These are phyloP conservation scores for Circaetus cinerascens DNA, from an alignment of 2,113 vertebrate species.

Conservation along the genomic window DNA sequence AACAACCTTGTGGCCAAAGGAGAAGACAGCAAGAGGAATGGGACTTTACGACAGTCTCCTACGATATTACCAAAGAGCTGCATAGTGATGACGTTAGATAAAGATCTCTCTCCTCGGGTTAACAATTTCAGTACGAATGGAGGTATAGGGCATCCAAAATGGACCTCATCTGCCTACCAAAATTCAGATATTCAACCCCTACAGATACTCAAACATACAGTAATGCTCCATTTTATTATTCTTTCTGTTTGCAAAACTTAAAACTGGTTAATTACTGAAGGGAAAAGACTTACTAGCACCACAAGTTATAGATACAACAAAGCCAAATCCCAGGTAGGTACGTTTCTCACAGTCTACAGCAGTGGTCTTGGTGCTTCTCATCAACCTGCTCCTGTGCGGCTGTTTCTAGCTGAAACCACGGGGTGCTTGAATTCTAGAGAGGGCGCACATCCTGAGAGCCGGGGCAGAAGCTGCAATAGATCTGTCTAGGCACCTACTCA, in stretches of 20 bases:
- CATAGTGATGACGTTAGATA: background rate
- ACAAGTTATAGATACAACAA: rapidly evolving
- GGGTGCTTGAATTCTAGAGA: background rate
- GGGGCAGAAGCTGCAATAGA: background rate
- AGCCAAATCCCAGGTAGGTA: background rate
- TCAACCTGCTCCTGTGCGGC: background rate
- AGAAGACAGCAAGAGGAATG: background rate
- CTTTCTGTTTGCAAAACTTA: background rate
- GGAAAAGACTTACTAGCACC: background rate
- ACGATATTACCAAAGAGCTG: rapidly evolving
- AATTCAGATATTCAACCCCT: background rate
- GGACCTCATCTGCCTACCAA: background rate
- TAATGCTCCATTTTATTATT: background rate
- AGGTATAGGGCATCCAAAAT: background rate
- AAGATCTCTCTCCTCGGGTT: background rate
- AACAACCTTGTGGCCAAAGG: background rate
- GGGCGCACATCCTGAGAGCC: background rate
- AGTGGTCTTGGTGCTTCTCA: background rate
- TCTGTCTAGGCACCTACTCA: background rate
- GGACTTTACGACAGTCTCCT: background rate
- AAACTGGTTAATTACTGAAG: background rate
- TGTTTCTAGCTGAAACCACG: background rate
- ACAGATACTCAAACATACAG: background rate
- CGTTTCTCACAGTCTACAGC: background rate
- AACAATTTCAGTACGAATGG: background rate